These are phyloP conservation scores for Helleia helle DNA, from an alignment of 2,888 invertebrate genomes.

Conservation along the genomic window DNA sequence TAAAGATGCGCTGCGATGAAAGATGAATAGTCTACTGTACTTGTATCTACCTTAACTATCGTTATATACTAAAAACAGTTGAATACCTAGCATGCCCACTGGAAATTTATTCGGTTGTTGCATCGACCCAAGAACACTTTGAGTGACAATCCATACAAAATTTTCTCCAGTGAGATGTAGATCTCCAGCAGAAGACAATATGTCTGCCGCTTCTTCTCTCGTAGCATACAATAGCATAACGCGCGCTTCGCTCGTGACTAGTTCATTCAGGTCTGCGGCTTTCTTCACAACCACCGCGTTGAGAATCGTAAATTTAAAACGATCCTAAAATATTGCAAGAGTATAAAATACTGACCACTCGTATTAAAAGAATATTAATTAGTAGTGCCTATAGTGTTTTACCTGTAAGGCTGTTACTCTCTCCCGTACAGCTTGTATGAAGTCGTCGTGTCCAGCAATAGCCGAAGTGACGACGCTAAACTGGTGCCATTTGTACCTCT, in stretches of 20 bases:
- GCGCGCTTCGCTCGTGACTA: constrained; percentile 91
- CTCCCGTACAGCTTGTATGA: constrained; percentile 94
- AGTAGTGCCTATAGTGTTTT: too few species aligned
- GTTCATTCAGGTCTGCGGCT: constrained; percentile 83
- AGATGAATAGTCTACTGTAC: too few species aligned
- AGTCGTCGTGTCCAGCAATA: constrained; percentile 96
- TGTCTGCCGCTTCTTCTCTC: constrained; percentile 88
- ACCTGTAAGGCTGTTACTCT: constrained; percentile 88
- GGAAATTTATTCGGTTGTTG: constrained; percentile 83
- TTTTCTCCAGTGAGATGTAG: constrained; percentile 90
- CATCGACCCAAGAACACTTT: constrained; percentile 90
- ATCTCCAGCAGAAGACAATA: constrained; percentile 83
- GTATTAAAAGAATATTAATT: too few species aligned
- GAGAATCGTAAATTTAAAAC: constrained; percentile 83
- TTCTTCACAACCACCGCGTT: constrained; percentile 88
- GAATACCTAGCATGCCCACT: constrained; percentile 91
- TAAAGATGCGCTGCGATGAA: too few species aligned
- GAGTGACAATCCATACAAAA: constrained; percentile 97
- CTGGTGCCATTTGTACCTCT: constrained; percentile 97
- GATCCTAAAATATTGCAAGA: constrained; percentile 39
- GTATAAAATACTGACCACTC: too few species aligned
- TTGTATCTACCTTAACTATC: too few species aligned
- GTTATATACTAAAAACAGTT: neutral
- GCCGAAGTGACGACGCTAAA: constrained; percentile 95
- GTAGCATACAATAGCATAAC: constrained; percentile 95